phyloP scores from a whole-genome alignment of 1,140 invertebrate species.

The Arion vulgaris region DNA sequence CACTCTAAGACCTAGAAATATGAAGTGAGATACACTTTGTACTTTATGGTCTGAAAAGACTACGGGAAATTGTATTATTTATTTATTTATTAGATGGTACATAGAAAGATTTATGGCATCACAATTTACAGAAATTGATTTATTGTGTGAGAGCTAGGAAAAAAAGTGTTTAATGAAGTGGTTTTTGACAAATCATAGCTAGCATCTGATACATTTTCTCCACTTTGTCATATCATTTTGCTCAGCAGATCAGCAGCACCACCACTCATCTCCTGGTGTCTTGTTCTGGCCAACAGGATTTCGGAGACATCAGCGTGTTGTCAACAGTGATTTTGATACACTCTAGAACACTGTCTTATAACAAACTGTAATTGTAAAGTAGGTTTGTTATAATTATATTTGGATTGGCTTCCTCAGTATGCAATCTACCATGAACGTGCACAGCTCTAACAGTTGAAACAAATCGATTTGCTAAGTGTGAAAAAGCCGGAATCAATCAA shows the following conservation, averaged over 20 bases:
- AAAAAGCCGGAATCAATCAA: too few relatives aligned
- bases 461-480: too few relatives aligned
- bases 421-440: not conserved
- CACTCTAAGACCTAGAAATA: too few relatives aligned
- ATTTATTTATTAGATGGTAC: too few relatives aligned
- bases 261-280: constrained; percentile 42
- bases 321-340: constrained; percentile 48
- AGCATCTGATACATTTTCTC: not conserved
- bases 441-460: too few relatives aligned
- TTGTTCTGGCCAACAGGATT: constrained; percentile 48
- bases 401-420: not conserved
- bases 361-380: not conserved
- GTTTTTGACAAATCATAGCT: not conserved
- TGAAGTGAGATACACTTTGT: too few relatives aligned
- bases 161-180: too few relatives aligned
- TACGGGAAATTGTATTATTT: too few relatives aligned
- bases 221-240: not conserved
- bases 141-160: too few relatives aligned
- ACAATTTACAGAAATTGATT: too few relatives aligned
- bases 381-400: not conserved
- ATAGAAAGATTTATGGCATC: too few relatives aligned
- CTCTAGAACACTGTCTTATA: constrained; percentile 21
- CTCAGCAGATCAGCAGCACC: constrained; percentile 28
- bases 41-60: too few relatives aligned
- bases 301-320: constrained; percentile 25